Evolutionary conservation across 2,888 invertebrate species (phyloP).

Genomic region (Meliscaeva auricollis): DNA sequence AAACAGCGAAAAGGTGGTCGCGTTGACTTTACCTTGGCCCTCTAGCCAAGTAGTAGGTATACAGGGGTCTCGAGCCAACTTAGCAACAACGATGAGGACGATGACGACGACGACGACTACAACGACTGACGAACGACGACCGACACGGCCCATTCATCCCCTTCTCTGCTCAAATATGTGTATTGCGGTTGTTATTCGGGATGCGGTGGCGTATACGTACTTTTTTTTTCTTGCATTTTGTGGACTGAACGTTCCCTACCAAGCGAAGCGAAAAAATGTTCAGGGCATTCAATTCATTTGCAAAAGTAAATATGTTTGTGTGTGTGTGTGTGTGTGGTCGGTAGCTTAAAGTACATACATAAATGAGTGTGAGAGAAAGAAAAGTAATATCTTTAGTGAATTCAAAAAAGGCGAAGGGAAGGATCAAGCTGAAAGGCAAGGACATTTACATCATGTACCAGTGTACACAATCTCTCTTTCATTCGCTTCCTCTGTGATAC

Average conservation of each 20-base stretch:
- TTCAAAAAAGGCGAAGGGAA: neutral
- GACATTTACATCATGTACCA: conserved; percentile 31
- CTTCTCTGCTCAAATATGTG: conserved; percentile 8
- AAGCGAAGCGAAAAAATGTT: conserved; percentile 28
- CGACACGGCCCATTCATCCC: neutral
- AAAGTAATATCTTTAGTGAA: conserved; percentile 63
- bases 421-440: conserved; percentile 19
- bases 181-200: conserved; percentile 33
- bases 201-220: conserved; percentile 57
- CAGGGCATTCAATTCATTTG: conserved; percentile 48
- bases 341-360: neutral
- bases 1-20: conserved; percentile 59
- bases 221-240: neutral
- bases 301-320: neutral
- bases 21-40: conserved; percentile 48
- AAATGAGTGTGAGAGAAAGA: conserved; percentile 20
- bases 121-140: neutral
- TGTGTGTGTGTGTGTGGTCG: neutral
- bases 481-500: conserved; percentile 21
- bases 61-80: conserved; percentile 1
- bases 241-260: conserved; percentile 50
- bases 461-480: conserved; percentile 14
- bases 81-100: neutral
- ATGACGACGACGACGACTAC: neutral
- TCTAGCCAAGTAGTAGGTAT: conserved; percentile 21